phyloP scores from a whole-genome alignment of 1,140 invertebrate species.

The Drosophila chauvacae region DNA sequence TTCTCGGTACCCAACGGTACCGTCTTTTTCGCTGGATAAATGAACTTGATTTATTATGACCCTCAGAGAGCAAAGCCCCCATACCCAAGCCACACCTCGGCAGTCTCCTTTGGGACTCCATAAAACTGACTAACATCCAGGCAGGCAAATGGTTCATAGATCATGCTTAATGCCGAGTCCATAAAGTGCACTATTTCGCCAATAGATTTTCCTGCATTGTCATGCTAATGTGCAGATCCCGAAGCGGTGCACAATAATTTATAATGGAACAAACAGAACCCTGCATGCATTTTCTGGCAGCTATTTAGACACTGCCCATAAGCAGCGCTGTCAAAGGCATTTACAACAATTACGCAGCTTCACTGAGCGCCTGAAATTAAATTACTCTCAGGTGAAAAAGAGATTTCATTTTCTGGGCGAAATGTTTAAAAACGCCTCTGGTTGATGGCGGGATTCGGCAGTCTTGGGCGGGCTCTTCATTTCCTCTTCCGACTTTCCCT shows the following conservation, averaged over 20 bases:
- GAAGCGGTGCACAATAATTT: conserved; percentile 42
- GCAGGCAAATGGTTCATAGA: conserved; percentile 1
- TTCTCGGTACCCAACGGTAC: background rate
- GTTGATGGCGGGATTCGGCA: background rate
- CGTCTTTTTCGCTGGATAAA: background rate
- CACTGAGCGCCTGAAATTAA: conserved; percentile 7
- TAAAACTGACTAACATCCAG: conserved; percentile 16
- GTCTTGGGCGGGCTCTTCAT: conserved; percentile 1
- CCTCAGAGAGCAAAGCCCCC: background rate
- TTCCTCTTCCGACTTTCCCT: background rate
- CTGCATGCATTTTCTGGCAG: conserved; percentile 6
- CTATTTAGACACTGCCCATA: conserved; percentile 54
- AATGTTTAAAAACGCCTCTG: conserved; percentile 2
- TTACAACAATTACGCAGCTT: conserved; percentile 41
- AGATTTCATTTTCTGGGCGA: background rate
- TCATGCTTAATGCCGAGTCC: background rate
- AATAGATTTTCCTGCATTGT: conserved; percentile 42
- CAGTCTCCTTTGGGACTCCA: background rate
- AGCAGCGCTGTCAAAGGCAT: conserved; percentile 47
- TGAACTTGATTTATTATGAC: conserved; percentile 3
- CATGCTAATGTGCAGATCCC: conserved; percentile 44
- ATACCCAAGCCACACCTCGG: background rate
- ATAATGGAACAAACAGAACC: conserved; percentile 16
- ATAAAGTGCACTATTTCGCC: conserved; percentile 9
- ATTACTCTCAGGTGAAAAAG: conserved; percentile 11